These are phyloP conservation scores for Apostichopus leukothele DNA, from an alignment of 53 echinoderm and acorn worm genomes.

Conservation along the genomic window DNA sequence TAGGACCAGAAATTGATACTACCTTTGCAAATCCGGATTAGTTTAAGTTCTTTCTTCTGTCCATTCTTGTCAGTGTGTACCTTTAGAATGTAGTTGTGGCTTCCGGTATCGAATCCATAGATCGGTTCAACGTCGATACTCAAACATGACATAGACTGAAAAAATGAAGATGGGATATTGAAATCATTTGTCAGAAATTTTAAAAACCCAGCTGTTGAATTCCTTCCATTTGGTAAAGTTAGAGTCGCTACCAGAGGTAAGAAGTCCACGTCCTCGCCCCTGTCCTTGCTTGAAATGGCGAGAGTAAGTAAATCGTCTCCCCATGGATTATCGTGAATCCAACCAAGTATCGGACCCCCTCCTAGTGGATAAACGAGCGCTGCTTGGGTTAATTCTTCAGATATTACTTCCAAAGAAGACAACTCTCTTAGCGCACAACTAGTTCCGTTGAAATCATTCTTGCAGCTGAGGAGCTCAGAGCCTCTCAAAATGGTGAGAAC, in stretches of 20 bases:
- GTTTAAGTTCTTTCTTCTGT: neutral
- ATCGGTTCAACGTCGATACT: neutral
- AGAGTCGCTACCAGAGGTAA: constrained; percentile 10
- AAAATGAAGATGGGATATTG: neutral
- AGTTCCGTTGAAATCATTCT: neutral
- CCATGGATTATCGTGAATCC: neutral
- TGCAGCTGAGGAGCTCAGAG: constrained; percentile 1
- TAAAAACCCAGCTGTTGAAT: neutral
- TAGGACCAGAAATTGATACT: constrained; percentile 10
- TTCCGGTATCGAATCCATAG: neutral
- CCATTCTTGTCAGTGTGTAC: neutral
- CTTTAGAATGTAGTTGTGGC: neutral
- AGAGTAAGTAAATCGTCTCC: neutral
- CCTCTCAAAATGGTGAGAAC: neutral
- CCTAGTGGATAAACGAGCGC: neutral
- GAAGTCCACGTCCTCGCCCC: neutral
- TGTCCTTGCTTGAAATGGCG: neutral
- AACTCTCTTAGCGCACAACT: neutral
- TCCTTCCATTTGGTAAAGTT: neutral
- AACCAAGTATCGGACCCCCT: neutral
- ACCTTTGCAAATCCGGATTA: neutral
- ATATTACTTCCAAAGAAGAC: neutral
- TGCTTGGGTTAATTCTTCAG: neutral
- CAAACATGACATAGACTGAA: neutral
- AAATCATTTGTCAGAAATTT: neutral